phyloP scores from a whole-genome alignment of 2,113 vertebrate genomes.

The Lagopus muta region DNA sequence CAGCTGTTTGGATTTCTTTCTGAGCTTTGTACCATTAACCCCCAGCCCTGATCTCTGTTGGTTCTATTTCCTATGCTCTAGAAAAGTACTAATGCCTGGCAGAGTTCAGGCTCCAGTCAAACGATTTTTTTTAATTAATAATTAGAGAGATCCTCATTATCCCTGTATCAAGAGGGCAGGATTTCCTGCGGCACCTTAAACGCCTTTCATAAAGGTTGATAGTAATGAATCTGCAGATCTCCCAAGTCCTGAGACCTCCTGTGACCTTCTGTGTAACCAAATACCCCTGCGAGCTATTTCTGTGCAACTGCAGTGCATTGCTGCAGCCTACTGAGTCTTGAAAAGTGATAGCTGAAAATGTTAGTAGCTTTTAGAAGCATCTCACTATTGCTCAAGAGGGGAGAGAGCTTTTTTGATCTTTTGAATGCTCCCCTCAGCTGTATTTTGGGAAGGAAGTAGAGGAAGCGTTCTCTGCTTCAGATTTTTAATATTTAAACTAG shows the following conservation, averaged over 20 bases:
- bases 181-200: background rate
- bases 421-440: background rate
- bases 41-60: background rate
- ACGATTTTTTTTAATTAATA: background rate
- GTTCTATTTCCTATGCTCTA: background rate
- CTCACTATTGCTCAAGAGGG: background rate
- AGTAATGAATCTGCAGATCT: background rate
- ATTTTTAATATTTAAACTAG: background rate
- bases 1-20: background rate
- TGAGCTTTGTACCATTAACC: background rate
- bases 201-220: background rate
- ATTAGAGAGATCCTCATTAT: background rate
- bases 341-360: background rate
- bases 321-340: background rate
- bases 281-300: background rate
- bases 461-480: background rate
- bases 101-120: background rate
- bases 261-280: background rate
- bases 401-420: background rate
- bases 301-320: background rate
- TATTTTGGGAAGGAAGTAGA: background rate
- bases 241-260: background rate
- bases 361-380: background rate
- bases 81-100: background rate
- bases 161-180: background rate